Base-by-base conservation (phyloP, 2,888 invertebrate genomes). In the Nemapogon koenigi region DNA sequence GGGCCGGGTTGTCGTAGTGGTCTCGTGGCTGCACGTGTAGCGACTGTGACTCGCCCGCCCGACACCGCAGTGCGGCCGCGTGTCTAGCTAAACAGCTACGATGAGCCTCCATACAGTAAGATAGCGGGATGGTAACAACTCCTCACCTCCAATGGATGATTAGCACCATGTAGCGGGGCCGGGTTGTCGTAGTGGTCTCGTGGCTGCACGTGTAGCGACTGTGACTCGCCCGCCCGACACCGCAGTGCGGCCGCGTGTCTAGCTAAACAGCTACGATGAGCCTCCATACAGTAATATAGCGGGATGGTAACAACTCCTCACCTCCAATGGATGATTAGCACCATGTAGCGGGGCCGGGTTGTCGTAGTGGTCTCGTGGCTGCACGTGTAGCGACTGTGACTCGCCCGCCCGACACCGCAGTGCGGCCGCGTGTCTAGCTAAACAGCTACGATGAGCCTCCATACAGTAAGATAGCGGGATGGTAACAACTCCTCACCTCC, bases 11-110 rank as follows among this genome's bases (percentile, higher is more conserved):
- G 58, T 92, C 91, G 68, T 89, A 94, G 61, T 90, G 89, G 75
- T 96, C 96, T 42, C 94, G 81, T n/a, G 95, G 94, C 59, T 94
- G 94, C 55, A 96, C 86, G 60, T 88, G 87, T 61, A 96, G 82
- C 38, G 85, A 69, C 54, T 92, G 90, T 31, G 89, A 84, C 37
- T 88, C 82, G 28, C 85, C 88, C 4, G 88, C 88, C 33, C 49
- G 48, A 67, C 91, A 91, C 41, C 94, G 89, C 17, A 94, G 90
- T 22, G 90, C 90, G 49, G 89, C 89, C 55, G 90, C 90, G 47
- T 89, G 84, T n/a, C n/a, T n/a, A n/a, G n/a, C n/a, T n/a, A n/a
- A n/a, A n/a, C n/a, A n/a, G n/a, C n/a, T n/a, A n/a, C n/a, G n/a
- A n/a, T n/a, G n/a, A n/a, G n/a, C n/a, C n/a, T n/a, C n/a, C n/a